A percentile compares a stretch with the other conserved stretches of the same genome.
phyloP scores from a whole-genome alignment of 2,888 invertebrate genomes.

The Rhorus exstirpatorius region DNA sequence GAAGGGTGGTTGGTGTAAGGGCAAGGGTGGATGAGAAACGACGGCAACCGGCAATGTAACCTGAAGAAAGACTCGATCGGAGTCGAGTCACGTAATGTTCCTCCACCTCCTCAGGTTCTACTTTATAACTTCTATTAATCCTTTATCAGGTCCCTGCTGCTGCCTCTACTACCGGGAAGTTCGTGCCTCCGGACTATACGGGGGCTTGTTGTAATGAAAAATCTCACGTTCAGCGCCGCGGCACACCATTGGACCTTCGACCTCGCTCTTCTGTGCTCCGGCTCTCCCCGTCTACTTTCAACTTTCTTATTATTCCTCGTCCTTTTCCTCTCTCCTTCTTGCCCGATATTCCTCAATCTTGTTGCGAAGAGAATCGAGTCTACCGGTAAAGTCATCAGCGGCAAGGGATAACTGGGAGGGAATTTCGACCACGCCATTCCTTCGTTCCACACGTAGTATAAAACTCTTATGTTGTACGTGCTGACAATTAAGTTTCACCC shows the following conservation, averaged over 20 bases:
- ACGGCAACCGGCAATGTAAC: slow-evolving; percentile 85
- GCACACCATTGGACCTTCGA: slow-evolving; percentile 69
- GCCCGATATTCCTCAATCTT: slow-evolving; percentile 43
- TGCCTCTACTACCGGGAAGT: slow-evolving; percentile 61
- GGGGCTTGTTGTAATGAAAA: slow-evolving; percentile 74
- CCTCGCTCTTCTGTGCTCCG: slow-evolving; percentile 54
- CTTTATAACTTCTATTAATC: slow-evolving; percentile 86
- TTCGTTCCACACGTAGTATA: background rate
- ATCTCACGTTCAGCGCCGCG: slow-evolving; percentile 74
- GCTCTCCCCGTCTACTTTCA: slow-evolving; percentile 36
- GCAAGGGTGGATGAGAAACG: slow-evolving; percentile 84
- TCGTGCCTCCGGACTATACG: slow-evolving; percentile 68
- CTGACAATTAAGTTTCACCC: background rate
- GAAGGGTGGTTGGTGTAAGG: slow-evolving; percentile 69
- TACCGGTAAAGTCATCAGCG: background rate
- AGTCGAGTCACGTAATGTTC: slow-evolving; percentile 86
- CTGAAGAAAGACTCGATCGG: slow-evolving; percentile 86
- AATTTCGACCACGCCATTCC: background rate
- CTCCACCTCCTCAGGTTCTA: slow-evolving; percentile 85
- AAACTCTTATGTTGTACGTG: slow-evolving; percentile 1
- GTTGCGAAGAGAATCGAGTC: slow-evolving; percentile 23
- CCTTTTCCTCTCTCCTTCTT: slow-evolving; percentile 9
- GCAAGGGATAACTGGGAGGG: slow-evolving; percentile 1
- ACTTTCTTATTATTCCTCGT: slow-evolving; percentile 63
- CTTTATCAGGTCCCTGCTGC: slow-evolving; percentile 78